These are phyloP conservation scores for Heteronetta atricapilla DNA, from an alignment of 2,113 vertebrate species.

Conservation along the genomic window DNA sequence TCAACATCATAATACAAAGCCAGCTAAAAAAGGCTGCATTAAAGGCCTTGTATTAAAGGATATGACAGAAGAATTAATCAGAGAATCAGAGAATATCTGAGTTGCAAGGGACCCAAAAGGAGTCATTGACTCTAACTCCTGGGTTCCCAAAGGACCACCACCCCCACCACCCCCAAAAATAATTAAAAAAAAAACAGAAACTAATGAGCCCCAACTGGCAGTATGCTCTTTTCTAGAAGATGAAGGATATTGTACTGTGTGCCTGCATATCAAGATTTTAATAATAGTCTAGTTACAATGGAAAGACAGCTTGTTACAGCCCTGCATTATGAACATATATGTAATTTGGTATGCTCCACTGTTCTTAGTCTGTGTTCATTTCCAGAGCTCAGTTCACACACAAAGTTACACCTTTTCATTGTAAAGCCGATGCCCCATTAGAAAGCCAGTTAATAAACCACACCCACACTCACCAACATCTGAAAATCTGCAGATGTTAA, in stretches of 20 bases:
- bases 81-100: too few relatives aligned
- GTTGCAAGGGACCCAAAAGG: too few relatives aligned
- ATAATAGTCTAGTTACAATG: neutral
- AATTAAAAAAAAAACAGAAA: too few relatives aligned
- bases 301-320: neutral
- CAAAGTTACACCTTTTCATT: neutral
- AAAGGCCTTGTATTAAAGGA: neutral
- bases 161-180: too few relatives aligned
- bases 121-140: too few relatives aligned
- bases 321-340: neutral
- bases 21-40: neutral
- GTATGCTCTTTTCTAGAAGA: neutral
- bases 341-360: neutral
- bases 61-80: neutral
- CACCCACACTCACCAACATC: neutral
- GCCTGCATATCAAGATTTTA: neutral
- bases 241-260: accelerated
- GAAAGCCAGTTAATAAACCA: neutral
- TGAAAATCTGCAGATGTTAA: neutral
- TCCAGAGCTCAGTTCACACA: neutral
- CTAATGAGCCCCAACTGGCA: neutral
- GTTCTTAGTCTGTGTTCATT: neutral
- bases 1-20: neutral
- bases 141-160: too few relatives aligned
- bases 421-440: neutral